Evolutionary conservation across 2,797 vertebrate species (phyloP).

Genomic region (Rhabdophis nuchalis): DNA sequence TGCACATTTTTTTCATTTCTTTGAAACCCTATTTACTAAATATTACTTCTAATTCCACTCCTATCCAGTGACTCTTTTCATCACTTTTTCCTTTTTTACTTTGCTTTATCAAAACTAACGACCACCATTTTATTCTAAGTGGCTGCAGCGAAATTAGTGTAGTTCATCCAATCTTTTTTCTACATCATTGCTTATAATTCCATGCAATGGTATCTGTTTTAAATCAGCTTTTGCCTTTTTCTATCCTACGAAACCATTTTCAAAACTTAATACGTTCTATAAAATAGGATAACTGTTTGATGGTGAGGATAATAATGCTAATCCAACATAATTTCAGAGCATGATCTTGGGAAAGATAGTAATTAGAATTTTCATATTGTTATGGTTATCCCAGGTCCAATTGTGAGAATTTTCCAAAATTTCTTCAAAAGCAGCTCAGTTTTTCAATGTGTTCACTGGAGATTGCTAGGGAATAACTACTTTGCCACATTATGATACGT

Average conservation of each 20-base stretch:
- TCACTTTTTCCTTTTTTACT: background rate
- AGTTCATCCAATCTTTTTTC: too few relatives aligned
- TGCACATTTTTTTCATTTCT: background rate
- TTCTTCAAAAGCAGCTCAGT: background rate
- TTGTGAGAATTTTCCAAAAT: background rate
- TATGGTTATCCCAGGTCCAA: background rate
- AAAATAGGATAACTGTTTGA: too few relatives aligned
- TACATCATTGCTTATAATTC: too few relatives aligned
- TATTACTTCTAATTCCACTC: background rate
- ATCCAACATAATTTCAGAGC: too few relatives aligned
- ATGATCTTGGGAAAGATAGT: background rate
- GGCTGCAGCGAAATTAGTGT: too few relatives aligned
- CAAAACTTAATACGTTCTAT: too few relatives aligned
- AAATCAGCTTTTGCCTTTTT: too few relatives aligned
- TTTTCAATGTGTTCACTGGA: background rate
- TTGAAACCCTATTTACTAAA: background rate
- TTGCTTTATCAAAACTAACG: background rate
- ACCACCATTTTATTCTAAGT: background rate
- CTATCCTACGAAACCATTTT: too few relatives aligned
- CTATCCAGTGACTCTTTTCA: background rate
- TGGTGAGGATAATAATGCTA: too few relatives aligned
- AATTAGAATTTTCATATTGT: background rate
- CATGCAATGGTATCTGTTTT: too few relatives aligned
- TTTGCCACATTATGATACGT: too few relatives aligned
- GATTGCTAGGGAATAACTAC: background rate